Evolutionary conservation across 2,888 invertebrate genomes (phyloP).

Genomic region (Tinea trinotella): DNA sequence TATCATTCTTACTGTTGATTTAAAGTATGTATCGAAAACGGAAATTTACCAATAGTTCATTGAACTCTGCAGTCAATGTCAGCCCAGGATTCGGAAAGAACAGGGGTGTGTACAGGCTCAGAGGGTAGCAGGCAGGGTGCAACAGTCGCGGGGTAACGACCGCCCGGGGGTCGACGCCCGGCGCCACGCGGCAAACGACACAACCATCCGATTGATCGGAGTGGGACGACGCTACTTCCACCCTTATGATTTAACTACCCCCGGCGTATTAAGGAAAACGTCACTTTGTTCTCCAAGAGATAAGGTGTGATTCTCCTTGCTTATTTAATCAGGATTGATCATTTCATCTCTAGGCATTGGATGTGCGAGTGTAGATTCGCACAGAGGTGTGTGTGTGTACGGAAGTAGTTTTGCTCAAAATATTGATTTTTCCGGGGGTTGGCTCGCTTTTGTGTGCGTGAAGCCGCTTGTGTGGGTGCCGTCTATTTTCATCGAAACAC

Average conservation of each 20-base stretch:
- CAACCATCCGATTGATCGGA: slow-evolving; percentile 66
- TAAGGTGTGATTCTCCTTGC: slow-evolving; percentile 50
- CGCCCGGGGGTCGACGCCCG: slow-evolving; percentile 61
- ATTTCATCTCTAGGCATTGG: background rate
- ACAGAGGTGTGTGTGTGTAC: slow-evolving; percentile 23
- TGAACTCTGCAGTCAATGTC: slow-evolving; percentile 66
- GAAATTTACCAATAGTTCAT: slow-evolving; percentile 49
- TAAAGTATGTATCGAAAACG: slow-evolving; percentile 30
- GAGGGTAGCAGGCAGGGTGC: slow-evolving; percentile 60
- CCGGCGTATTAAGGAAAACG: slow-evolving; percentile 40
- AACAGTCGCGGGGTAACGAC: slow-evolving; percentile 65
- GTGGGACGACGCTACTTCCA: slow-evolving; percentile 52
- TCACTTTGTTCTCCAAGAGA: slow-evolving; percentile 41
- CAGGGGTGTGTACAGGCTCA: slow-evolving; percentile 47
- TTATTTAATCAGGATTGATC: slow-evolving; percentile 20
- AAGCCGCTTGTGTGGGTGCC: slow-evolving; percentile 35
- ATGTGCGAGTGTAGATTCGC: slow-evolving; percentile 1
- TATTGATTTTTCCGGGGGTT: slow-evolving; percentile 68
- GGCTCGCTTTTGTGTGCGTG: slow-evolving; percentile 23
- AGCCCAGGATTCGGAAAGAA: slow-evolving; percentile 64
- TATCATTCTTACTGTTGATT: background rate
- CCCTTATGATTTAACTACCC: slow-evolving; percentile 61
- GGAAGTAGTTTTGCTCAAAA: slow-evolving; percentile 72
- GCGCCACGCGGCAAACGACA: slow-evolving; percentile 65
- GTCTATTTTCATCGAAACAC: slow-evolving; percentile 66